Base-by-base conservation (phyloP, 2,797 vertebrate genomes). In the Catostomus latipinnis region DNA sequence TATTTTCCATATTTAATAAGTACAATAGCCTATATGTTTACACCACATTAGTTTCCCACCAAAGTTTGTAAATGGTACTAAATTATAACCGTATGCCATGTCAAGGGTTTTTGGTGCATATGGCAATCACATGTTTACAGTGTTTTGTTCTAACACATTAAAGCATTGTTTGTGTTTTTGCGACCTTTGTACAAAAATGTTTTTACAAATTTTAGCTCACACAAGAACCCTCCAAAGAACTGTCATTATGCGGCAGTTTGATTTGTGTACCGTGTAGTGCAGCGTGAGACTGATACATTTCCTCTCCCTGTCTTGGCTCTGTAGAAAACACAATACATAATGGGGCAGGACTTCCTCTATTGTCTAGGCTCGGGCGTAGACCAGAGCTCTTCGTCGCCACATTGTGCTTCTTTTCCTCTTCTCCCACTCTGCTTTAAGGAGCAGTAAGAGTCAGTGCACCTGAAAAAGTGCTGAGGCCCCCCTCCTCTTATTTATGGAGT, bases 241-340 rank as follows among this genome's bases (percentile, higher is more conserved):
- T 81, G 84, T 78, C 74, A 0, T 6, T 2, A 12, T 72, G 81
- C 78, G 0, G 11, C 48, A 9, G 43, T 52, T 54, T 71, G 74
- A 76, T 78, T 78, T 80, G 77, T 74, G 63, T 80, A 46, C 74
- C 66, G 53, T 62, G 65, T 57, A 74, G 57, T 56, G 11, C 67
- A 73, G 34, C 72, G 56, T 43, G 52, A 81, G 80, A 74, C 48
- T 58, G 76, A 74, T 76, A 76, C 50, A 79, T 66, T 75, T 56
- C 52, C 79, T 62, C 49, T 62, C 73, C 60, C 56, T 61, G 34
- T 77, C 63, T 71, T 58, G 34, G 49, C 34, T 83, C 65, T 60
- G 62, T 78, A 50, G 54, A 76, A 56, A 83, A 82, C 60, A 86
- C 84, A 83, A 86, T 86, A 43, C 79, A 80, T 76, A 83, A 82